These are phyloP conservation scores for Decapterus maruadsi DNA, from an alignment of 2,797 vertebrate species.

Conservation along the genomic window DNA sequence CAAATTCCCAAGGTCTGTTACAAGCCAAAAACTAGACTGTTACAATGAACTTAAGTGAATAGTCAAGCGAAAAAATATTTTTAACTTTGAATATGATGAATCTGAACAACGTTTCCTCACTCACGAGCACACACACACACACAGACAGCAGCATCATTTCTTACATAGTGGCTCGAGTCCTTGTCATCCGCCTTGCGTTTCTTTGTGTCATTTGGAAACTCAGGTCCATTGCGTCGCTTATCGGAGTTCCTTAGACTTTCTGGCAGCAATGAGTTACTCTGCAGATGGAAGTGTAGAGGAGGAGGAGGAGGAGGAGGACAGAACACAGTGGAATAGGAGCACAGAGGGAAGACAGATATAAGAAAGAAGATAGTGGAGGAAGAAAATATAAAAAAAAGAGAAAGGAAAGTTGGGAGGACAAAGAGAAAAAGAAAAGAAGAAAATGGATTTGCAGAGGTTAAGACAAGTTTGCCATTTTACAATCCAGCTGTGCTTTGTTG, in stretches of 20 bases:
- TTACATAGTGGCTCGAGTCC: conserved; percentile 88
- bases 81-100: neutral
- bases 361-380: conserved; percentile 8
- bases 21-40: neutral
- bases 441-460: conserved; percentile 18
- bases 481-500: conserved; percentile 54
- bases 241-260: conserved; percentile 93
- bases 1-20: neutral
- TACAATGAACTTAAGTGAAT: neutral
- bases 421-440: conserved; percentile 10
- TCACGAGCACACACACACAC: neutral
- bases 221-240: conserved; percentile 92
- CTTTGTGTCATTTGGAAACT: conserved; percentile 93
- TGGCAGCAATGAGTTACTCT: conserved; percentile 96
- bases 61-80: neutral
- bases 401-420: conserved; percentile 42
- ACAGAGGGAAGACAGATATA: conserved; percentile 19
- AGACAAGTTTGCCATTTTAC: conserved; percentile 47
- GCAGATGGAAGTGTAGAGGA: conserved; percentile 31
- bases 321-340: conserved; percentile 14
- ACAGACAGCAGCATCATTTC: conserved; percentile 68
- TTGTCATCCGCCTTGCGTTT: conserved; percentile 97
- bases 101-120: neutral
- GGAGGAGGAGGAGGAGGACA: conserved; percentile 16
- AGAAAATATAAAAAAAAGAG: conserved; percentile 9